A percentile compares a stretch with the other conserved stretches of the same genome.
Evolutionary conservation across 2,888 invertebrate species (phyloP).

Genomic region (Oxytorus armatus): DNA sequence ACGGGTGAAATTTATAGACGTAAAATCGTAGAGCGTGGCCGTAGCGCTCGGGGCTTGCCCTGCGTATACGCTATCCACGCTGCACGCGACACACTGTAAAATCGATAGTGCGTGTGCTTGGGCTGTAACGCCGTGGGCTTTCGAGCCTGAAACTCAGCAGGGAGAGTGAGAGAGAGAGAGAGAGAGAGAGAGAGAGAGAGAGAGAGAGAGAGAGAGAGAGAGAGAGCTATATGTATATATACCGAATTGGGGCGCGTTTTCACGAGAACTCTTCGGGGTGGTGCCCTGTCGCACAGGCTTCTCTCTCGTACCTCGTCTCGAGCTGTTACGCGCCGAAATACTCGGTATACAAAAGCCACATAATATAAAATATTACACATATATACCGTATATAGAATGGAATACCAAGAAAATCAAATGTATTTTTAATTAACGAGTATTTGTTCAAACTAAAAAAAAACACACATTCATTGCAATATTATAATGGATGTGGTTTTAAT

Average conservation of each 20-base stretch:
- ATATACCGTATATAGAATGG: background rate
- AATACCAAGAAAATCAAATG: conserved; percentile 15
- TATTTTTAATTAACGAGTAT: background rate
- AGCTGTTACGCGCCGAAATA: conserved; percentile 58
- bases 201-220: conserved; percentile 1
- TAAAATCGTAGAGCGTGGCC: conserved; percentile 65
- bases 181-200: conserved; percentile 5
- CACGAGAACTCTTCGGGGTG: conserved; percentile 57
- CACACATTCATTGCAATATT: too few species aligned
- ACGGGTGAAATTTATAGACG: conserved; percentile 66
- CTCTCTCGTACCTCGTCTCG: conserved; percentile 62
- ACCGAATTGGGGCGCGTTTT: conserved; percentile 60
- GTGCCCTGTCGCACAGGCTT: conserved; percentile 52
- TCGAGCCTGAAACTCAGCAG: conserved; percentile 38
- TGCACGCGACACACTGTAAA: conserved; percentile 69
- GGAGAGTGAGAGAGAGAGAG: background rate
- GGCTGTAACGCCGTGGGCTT: conserved; percentile 46
- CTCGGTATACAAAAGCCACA: conserved; percentile 49
- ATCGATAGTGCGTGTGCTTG: conserved; percentile 68
- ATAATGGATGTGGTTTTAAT: too few species aligned
- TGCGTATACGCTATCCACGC: conserved; percentile 42
- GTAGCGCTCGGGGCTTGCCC: conserved; percentile 40
- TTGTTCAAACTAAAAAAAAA: too few species aligned
- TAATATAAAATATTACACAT: background rate
- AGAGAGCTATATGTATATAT: too few species aligned